A percentile compares a stretch with the other conserved stretches of the same genome.
phyloP scores from a whole-genome alignment of 2,888 invertebrate species.

The Rhagium mordax region DNA sequence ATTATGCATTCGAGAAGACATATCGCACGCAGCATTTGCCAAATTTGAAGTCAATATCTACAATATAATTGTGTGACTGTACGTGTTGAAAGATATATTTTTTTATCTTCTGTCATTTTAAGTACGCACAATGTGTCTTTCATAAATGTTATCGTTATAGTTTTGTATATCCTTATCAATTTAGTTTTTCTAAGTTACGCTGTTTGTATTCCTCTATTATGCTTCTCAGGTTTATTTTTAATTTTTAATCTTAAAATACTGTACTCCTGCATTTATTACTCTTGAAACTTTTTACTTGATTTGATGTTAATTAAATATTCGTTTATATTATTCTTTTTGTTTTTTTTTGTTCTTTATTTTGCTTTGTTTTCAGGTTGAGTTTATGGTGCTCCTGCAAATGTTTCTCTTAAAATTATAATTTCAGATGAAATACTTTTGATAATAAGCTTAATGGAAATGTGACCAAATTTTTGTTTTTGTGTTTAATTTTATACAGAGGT shows the following conservation, averaged over 20 bases:
- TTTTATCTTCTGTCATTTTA: conserved; percentile 63
- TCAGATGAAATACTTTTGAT: conserved; percentile 1
- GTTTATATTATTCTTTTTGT: conserved; percentile 57
- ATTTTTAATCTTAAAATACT: conserved; percentile 54
- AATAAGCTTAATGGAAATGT: not conserved
- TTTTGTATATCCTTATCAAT: conserved; percentile 43
- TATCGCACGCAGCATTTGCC: conserved; percentile 72
- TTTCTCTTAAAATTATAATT: conserved; percentile 17
- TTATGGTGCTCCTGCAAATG: conserved; percentile 54
- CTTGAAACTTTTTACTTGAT: conserved; percentile 55
- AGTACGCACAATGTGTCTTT: conserved; percentile 65
- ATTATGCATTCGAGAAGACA: conserved; percentile 58
- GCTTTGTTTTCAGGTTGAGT: conserved; percentile 43
- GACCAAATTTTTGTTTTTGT: not conserved
- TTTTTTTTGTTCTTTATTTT: conserved; percentile 53
- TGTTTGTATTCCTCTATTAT: conserved; percentile 36
- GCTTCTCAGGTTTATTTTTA: conserved; percentile 63
- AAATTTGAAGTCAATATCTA: conserved; percentile 80
- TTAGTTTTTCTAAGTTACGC: conserved; percentile 23
- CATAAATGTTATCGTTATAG: conserved; percentile 45
- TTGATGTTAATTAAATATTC: conserved; percentile 61
- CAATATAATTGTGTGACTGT: conserved; percentile 69
- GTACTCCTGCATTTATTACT: conserved; percentile 57
- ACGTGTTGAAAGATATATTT: conserved; percentile 73
- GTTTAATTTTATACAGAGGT: too few species aligned